Percentiles rank a stretch among this genome's conserved stretches.
These are phyloP conservation scores for Amphiura filiformis DNA, from an alignment of 35 echinoderm and acorn worm genomes.

Conservation along the genomic window DNA sequence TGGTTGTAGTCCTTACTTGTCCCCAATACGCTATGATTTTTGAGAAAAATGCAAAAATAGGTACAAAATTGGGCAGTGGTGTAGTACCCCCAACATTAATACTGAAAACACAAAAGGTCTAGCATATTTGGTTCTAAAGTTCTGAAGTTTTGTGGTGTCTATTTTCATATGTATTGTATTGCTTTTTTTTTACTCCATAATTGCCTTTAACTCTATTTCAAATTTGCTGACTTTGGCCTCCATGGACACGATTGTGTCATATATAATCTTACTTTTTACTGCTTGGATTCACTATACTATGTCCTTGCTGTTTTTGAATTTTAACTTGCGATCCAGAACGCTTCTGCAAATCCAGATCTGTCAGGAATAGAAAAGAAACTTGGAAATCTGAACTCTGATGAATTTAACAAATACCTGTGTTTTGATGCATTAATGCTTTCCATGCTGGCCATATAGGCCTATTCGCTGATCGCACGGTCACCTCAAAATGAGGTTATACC, in stretches of 20 bases:
- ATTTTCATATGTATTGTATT: too few relatives aligned
- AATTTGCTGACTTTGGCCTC: background rate
- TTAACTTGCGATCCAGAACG: conserved; percentile 14
- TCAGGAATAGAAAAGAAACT: background rate
- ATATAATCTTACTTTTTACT: conserved; percentile 23
- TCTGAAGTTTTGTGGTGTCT: too few relatives aligned
- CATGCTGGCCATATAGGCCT: too few relatives aligned
- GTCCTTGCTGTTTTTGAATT: conserved; percentile 43
- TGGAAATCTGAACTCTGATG: background rate
- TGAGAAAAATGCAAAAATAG: too few relatives aligned
- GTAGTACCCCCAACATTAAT: background rate
- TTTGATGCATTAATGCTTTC: background rate
- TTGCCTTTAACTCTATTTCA: background rate
- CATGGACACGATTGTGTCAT: too few relatives aligned
- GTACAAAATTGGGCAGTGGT: too few relatives aligned
- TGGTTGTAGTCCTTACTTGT: too few relatives aligned
- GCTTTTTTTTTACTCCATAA: background rate
- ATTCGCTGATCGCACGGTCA: too few relatives aligned
- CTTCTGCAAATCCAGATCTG: conserved; percentile 18
- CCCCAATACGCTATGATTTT: too few relatives aligned
- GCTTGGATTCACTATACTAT: conserved; percentile 42
- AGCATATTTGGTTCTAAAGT: background rate
- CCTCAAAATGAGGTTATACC: too few relatives aligned
- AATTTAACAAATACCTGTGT: background rate
- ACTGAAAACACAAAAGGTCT: background rate